Evolutionary conservation across 2,888 invertebrate species (phyloP).

Genomic region (Agrochola circellaris): DNA sequence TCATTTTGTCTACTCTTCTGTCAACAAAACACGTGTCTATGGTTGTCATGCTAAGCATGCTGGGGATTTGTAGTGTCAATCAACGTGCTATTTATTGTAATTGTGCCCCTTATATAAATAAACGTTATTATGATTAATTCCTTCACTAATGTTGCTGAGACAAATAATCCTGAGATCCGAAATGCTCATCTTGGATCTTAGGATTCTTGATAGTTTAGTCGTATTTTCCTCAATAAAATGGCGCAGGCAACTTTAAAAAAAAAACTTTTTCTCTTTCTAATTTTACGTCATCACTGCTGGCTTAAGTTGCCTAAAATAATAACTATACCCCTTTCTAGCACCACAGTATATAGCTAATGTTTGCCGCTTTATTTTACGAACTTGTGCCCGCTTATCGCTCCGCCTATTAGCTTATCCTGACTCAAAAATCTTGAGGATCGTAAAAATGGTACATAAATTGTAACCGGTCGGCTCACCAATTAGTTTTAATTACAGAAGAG

Average conservation of each 20-base stretch:
- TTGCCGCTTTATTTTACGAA: neutral
- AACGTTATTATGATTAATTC: no score
- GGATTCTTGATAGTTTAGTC: no score
- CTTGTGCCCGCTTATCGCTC: conserved; percentile 14
- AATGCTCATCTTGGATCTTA: no score
- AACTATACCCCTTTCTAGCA: neutral
- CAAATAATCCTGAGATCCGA: no score
- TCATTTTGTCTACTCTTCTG: no score
- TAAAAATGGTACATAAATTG: conserved; percentile 72
- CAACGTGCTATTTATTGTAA: no score
- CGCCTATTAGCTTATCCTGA: conserved; percentile 16
- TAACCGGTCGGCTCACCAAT: conserved; percentile 75
- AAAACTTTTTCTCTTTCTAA: neutral
- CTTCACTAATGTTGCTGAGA: no score
- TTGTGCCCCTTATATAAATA: no score
- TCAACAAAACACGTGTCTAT: no score
- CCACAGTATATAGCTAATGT: neutral
- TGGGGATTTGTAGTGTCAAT: no score
- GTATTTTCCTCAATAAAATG: neutral
- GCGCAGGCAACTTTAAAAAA: neutral
- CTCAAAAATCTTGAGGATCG: conserved; percentile 55
- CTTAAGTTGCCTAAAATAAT: neutral
- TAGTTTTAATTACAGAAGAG: conserved; percentile 79
- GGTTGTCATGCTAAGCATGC: no score
- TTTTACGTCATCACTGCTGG: neutral